Evolutionary conservation across 2,888 invertebrate species (phyloP), one percentile per base, ranked within the genome.

Genomic region (Meandrusa payeni): DNA sequence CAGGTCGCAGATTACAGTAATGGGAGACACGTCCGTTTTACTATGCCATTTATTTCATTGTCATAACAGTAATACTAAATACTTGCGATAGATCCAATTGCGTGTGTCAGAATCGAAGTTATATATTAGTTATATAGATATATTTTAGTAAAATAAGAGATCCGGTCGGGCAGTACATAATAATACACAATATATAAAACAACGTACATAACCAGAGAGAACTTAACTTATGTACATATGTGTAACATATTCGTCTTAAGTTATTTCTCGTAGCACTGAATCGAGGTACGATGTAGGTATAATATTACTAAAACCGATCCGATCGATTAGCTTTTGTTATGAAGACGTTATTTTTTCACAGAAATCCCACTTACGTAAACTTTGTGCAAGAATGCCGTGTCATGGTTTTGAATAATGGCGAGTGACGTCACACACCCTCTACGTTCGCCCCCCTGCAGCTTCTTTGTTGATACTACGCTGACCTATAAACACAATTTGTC

Each of bases 401-500:
- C 52, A 50, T 50, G 51, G 53, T 48, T 49, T 50, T 20, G 46
- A 42, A 41, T 48, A 48, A 48, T 51, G 55, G 63, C 55, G 52
- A 51, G 54, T 53, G 50, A 45, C 49, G 50, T 45, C 52, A 58
- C 52, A 58, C 55, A 57, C 56, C 60, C 50, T 50, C 52, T 49
- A 42, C 54, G 50, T 52, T 52, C 54, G 54, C 55, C 59, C 57
- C 59, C 60, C 59, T 39, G 45, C 45, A 31, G 50, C 47, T 41
- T 41, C 49, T 71, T 72, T 76, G 80, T 80, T 81, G 77, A 75
- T 70, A 69, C 75, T 74, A 65, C 57, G 57, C 62, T 83, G 83
- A 83, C 85, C 85, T 78, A 82, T 64, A 85, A 83, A 83, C 83
- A 80, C 73, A 75, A 66, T 73, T 76, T 64, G 31, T 55, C 57